Conservation (phyloP, 2,888 invertebrate genomes). For the Pristionchus entomophagus region DNA sequence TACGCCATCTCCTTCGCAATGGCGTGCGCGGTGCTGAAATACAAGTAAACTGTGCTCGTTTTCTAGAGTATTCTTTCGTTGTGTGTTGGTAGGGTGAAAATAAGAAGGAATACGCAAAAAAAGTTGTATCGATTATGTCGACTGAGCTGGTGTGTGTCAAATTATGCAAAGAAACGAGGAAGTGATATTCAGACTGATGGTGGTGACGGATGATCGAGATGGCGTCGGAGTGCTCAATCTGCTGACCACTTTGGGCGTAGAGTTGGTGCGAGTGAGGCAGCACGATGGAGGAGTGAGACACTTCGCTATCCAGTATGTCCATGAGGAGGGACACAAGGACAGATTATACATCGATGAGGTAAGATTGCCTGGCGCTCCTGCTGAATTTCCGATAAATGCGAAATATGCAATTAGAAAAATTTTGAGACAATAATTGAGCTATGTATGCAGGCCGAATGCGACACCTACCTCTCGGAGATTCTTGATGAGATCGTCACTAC, state of each 20-base stretch:
- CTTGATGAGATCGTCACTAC: constrained; percentile 45
- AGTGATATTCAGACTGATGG: constrained; percentile 36
- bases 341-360: constrained; percentile 48
- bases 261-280: constrained; percentile 46
- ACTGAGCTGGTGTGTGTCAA: too few relatives aligned
- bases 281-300: constrained; percentile 48
- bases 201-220: constrained; percentile 41
- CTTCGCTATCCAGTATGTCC: constrained; percentile 47
- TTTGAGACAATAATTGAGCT: too few relatives aligned
- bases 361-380: too few relatives aligned
- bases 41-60: constrained; percentile 6
- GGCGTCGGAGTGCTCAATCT: constrained; percentile 46
- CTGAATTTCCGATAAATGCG: too few relatives aligned
- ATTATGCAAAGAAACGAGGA: background rate
- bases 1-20: constrained; percentile 49
- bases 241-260: constrained; percentile 9
- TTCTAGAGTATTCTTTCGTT: background rate
- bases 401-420: too few relatives aligned
- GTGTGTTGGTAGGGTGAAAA: too few relatives aligned
- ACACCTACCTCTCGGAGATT: background rate
- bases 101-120: background rate
- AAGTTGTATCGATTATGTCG: too few relatives aligned
- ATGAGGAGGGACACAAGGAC: constrained; percentile 48
- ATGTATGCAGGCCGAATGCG: constrained; percentile 40
- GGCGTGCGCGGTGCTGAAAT: constrained; percentile 47